Base-by-base conservation (phyloP, 2,888 invertebrate species). In the Lissonota sp. region DNA sequence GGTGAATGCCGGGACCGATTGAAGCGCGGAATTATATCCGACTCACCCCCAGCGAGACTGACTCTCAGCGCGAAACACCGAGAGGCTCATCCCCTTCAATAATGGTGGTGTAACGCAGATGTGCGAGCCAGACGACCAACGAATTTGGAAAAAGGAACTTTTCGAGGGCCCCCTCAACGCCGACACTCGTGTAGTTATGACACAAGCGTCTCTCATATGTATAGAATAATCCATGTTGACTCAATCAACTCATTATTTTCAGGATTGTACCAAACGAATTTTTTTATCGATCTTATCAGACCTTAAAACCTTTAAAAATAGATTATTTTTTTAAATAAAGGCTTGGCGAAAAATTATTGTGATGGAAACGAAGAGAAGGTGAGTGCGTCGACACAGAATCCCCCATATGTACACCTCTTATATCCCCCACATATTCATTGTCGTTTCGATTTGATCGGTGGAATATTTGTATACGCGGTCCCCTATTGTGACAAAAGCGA, bases 71-170 rank as follows among this genome's bases (percentile, higher is more conserved):
- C 51, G 58, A 51, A 58, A 51, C 67, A 71, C 26, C 26, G 26
- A 26, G 26, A 14, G 53, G 7, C 57, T 49, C 66, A n/a, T 46
- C 67, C 40, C 53, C 26, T 26, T 26, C 26, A 26, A 26, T 26
- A 26, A 26, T 26, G 58, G 51, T 51, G 62, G n/a, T 51, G 49
- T 57, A 69, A 79, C 79, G 73, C 79, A 79, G 79, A 79, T 79
- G 79, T 79, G 73, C 79, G 73, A 57, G n/a, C 62, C 26, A 14
- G 57, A 6, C 46, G 40, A 62, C 78, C 66, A 53, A 73, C 55
- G 73, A 73, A 79, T 73, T 69, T 69, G 63, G 39, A 73, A 62
- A n/a, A 62, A 58, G 49, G 62, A 67, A 77, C 40, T 58, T n/a
- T n/a, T 72, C 26, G 14, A 71, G 66, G 39, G 6, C 69, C 46